Percentiles rank a stretch among this genome's conserved stretches.
phyloP scores from a whole-genome alignment of 2,113 vertebrate genomes.

The Ochotona princeps region DNA sequence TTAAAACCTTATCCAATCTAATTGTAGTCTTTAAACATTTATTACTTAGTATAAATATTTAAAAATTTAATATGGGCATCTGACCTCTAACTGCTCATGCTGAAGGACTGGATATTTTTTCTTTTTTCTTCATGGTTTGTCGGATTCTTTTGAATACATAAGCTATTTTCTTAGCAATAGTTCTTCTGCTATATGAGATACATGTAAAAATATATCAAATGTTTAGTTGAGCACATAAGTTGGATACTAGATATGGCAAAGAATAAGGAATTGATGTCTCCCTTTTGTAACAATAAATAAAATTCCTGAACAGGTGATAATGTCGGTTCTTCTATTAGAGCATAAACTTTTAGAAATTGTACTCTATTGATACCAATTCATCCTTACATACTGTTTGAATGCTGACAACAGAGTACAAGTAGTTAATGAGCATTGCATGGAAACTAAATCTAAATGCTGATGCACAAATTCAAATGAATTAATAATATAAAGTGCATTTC shows the following conservation, averaged over 20 bases:
- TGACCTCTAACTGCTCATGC: slow-evolving; percentile 53
- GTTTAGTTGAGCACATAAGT: background rate
- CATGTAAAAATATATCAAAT: slow-evolving; percentile 15
- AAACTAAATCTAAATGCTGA: background rate
- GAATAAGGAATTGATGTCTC: background rate
- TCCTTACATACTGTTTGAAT: background rate
- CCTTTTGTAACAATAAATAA: slow-evolving; percentile 1
- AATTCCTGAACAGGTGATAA: background rate
- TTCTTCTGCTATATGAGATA: background rate
- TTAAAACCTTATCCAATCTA: slow-evolving; percentile 34
- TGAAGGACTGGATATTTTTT: background rate
- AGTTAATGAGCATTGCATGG: background rate
- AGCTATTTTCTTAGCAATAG: background rate
- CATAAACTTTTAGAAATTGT: background rate
- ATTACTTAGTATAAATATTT: slow-evolving; percentile 73
- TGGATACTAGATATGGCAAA: background rate
- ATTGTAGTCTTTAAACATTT: slow-evolving; percentile 72
- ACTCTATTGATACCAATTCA: background rate
- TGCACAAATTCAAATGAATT: background rate
- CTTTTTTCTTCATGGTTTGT: slow-evolving; percentile 18
- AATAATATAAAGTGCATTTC: background rate
- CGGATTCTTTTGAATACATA: slow-evolving; percentile 24
- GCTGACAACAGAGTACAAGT: background rate
- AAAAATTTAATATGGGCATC: slow-evolving; percentile 68
- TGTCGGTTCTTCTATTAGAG: background rate